These are phyloP conservation scores for Mesochorus sp. DNA, from an alignment of 2,888 invertebrate genomes.

Conservation along the genomic window DNA sequence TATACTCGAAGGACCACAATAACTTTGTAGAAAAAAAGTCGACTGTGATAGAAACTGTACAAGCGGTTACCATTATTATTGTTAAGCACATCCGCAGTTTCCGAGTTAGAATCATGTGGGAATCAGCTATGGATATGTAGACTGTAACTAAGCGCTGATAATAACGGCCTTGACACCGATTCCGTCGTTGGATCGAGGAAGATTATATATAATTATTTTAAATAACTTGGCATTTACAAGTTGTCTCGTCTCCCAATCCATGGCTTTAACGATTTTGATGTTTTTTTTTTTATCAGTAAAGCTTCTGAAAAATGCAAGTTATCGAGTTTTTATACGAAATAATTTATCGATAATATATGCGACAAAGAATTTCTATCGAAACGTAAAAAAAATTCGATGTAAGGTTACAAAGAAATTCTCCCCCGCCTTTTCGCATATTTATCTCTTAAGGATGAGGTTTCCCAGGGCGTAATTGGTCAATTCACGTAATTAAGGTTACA, in stretches of 20 bases:
- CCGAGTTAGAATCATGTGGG: background rate
- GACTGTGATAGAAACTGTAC: background rate
- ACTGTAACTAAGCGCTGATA: background rate
- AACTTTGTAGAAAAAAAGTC: slow-evolving; percentile 1
- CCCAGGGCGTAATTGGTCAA: too few species aligned
- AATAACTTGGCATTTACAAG: background rate
- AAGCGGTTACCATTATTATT: slow-evolving; percentile 7
- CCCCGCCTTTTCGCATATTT: too few species aligned
- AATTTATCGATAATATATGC: too few species aligned
- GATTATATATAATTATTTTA: background rate
- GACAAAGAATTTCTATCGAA: too few species aligned
- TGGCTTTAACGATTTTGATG: background rate
- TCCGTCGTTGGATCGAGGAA: background rate
- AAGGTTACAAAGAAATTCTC: too few species aligned
- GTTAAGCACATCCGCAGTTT: background rate
- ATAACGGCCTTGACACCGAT: slow-evolving; percentile 6
- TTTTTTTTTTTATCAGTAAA: too few species aligned
- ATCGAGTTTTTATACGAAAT: too few species aligned
- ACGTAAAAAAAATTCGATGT: too few species aligned
- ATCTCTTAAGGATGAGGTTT: too few species aligned
- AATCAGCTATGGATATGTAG: background rate
- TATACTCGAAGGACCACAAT: slow-evolving; percentile 18
- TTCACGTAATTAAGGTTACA: background rate
- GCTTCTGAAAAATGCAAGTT: too few species aligned
- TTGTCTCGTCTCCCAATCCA: background rate